Percentiles rank a stretch among this genome's conserved stretches.
These are phyloP conservation scores for Lineus longissimus DNA, from an alignment of 1,140 invertebrate genomes.

Conservation along the genomic window DNA sequence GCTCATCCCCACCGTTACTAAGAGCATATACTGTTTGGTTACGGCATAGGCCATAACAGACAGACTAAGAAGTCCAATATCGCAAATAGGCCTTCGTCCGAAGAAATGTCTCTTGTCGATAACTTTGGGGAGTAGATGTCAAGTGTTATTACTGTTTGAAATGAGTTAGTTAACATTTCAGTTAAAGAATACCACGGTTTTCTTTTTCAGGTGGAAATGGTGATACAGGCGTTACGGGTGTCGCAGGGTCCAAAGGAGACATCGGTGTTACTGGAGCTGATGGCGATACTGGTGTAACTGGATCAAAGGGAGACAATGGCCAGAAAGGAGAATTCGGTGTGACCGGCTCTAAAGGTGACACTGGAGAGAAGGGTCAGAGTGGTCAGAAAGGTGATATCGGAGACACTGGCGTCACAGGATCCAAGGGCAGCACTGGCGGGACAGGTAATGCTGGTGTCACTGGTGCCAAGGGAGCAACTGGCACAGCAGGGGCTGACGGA, in stretches of 20 bases:
- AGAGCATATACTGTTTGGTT: background rate
- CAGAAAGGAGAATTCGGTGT: background rate
- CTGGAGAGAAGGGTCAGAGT: background rate
- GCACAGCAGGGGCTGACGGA: background rate
- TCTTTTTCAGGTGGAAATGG: background rate
- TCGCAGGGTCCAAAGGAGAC: background rate
- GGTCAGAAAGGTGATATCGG: background rate
- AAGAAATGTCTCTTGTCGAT: background rate
- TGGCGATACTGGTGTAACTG: background rate
- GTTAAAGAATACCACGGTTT: background rate
- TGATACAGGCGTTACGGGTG: background rate
- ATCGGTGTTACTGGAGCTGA: background rate
- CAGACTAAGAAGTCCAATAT: background rate
- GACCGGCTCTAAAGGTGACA: background rate
- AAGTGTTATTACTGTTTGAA: background rate
- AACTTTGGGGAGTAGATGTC: background rate
- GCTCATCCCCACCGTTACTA: background rate
- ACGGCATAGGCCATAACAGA: background rate
- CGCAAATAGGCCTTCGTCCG: background rate
- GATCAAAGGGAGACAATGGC: background rate
- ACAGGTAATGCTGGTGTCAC: slow-evolving; percentile 5
- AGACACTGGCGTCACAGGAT: background rate
- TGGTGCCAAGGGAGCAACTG: slow-evolving; percentile 7
- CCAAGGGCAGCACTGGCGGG: background rate
- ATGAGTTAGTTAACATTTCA: background rate